Conservation (phyloP, 2,888 invertebrate genomes). For the Pandemis cinnamomeana region DNA sequence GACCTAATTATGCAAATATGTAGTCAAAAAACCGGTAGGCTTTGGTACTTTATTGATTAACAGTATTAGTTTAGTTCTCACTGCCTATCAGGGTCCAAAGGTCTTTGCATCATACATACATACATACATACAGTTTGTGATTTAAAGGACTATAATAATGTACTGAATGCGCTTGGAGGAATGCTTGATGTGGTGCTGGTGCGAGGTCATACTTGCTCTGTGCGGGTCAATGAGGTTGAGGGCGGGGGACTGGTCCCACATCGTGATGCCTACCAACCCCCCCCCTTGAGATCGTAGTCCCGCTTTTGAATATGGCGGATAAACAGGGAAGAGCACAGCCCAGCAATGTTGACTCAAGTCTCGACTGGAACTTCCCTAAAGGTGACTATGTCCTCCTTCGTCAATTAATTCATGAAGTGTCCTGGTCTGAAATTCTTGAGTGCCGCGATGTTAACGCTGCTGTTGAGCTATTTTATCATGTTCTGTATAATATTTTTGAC, state of each 20-base stretch:
- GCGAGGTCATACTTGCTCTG: neutral
- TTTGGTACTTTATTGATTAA: neutral
- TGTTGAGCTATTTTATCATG: neutral
- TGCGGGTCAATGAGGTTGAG: neutral
- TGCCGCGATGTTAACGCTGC: neutral
- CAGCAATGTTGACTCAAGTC: neutral
- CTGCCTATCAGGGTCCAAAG: too few species aligned
- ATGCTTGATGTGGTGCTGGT: neutral
- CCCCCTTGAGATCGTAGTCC: neutral
- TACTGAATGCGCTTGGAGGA: neutral
- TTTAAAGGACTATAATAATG: neutral
- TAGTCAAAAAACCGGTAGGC: neutral
- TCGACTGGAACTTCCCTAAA: neutral
- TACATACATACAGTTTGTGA: neutral
- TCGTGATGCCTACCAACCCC: neutral
- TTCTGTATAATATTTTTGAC: neutral
- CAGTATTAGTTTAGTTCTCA: neutral
- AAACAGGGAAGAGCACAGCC: neutral
- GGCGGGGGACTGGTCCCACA: neutral
- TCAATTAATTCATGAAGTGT: neutral
- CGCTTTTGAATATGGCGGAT: neutral
- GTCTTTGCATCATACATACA: too few species aligned
- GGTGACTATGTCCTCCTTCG: neutral
- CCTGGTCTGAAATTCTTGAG: neutral
- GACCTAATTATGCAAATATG: conserved; percentile 4